Percentiles rank a stretch among this genome's conserved stretches.
Conservation (phyloP, 1,140 invertebrate species). For the Leptinotarsa lineolata region DNA sequence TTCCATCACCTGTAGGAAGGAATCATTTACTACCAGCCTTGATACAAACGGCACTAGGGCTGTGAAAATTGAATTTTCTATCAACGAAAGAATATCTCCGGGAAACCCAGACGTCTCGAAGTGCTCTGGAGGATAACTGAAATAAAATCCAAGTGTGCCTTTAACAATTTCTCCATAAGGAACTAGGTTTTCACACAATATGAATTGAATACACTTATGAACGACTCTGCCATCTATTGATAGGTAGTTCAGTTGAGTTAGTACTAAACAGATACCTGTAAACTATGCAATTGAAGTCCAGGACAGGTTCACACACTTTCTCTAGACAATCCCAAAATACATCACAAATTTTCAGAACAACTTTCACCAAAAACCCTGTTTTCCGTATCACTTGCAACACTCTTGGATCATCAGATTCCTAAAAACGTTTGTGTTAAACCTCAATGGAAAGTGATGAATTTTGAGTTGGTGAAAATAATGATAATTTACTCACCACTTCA, state of each 20-base stretch:
- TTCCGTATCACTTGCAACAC: not conserved
- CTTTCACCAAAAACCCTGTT: conserved; percentile 31
- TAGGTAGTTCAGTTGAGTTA: no score
- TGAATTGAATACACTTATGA: no score
- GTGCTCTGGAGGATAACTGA: no score
- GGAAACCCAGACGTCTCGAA: not conserved
- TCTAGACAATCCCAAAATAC: conserved; percentile 23
- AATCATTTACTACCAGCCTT: not conserved
- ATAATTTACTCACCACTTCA: no score
- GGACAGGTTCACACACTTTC: not conserved
- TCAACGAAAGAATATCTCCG: not conserved
- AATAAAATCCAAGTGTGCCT: no score
- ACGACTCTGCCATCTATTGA: no score
- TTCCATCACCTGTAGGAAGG: not conserved
- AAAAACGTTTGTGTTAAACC: no score
- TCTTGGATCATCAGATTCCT: no score
- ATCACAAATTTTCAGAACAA: conserved; percentile 33
- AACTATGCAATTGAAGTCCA: conserved; percentile 26
- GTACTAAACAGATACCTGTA: conserved; percentile 17
- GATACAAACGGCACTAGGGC: conserved; percentile 2
- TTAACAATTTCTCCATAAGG: no score
- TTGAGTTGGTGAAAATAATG: no score
- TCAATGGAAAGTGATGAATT: no score
- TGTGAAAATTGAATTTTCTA: conserved; percentile 2
- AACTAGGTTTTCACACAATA: no score